These are phyloP conservation scores for Latrodectus elegans DNA, from an alignment of 2,888 invertebrate genomes.

Conservation along the genomic window DNA sequence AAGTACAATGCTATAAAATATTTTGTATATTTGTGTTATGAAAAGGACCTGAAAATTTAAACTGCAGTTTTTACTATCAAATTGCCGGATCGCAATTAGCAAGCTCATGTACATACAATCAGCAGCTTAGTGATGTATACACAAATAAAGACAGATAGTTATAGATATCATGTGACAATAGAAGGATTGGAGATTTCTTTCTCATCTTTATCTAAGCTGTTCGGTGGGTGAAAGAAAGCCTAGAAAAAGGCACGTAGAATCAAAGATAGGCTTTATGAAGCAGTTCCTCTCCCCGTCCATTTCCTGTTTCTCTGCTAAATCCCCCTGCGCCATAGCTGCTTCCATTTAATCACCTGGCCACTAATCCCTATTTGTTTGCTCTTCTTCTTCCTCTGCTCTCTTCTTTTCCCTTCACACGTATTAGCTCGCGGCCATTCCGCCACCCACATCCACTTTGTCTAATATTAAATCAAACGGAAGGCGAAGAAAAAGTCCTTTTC, in stretches of 20 bases:
- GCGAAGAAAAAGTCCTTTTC: neutral
- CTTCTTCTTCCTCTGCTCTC: slow-evolving; percentile 23
- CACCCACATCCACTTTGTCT: neutral
- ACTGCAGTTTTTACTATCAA: too few species aligned
- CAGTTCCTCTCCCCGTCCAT: slow-evolving; percentile 59
- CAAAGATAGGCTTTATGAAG: slow-evolving; percentile 52
- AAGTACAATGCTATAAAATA: too few species aligned
- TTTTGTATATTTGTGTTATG: too few species aligned
- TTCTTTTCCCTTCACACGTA: slow-evolving; percentile 47
- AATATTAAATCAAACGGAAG: slow-evolving; percentile 8
- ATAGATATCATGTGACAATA: neutral
- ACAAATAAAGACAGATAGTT: too few species aligned
- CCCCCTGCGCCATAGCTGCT: slow-evolving; percentile 38
- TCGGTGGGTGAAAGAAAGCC: slow-evolving; percentile 21
- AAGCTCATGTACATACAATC: too few species aligned
- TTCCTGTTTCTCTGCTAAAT: slow-evolving; percentile 41
- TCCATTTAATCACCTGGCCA: slow-evolving; percentile 62
- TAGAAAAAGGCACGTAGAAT: slow-evolving; percentile 35
- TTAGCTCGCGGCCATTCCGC: slow-evolving; percentile 49
- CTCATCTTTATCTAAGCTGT: slow-evolving; percentile 29
- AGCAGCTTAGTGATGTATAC: too few species aligned
- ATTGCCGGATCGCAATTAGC: too few species aligned
- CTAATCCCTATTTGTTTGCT: slow-evolving; percentile 66
- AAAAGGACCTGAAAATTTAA: too few species aligned
- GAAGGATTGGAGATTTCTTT: neutral